These are phyloP conservation scores for Coelopa frigida DNA, from an alignment of 1,140 invertebrate species.

Conservation along the genomic window DNA sequence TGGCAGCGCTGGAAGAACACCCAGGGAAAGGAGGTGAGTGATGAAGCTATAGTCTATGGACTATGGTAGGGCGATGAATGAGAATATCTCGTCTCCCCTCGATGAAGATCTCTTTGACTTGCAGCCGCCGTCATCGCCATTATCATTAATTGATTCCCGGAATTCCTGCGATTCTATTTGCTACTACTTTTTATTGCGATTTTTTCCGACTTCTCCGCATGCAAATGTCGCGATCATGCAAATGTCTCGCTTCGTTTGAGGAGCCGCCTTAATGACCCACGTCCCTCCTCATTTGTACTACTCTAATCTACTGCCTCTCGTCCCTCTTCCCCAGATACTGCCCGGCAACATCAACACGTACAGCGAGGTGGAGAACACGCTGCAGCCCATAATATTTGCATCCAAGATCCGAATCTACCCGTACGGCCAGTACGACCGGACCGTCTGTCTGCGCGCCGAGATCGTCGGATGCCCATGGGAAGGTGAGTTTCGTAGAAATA, in stretches of 20 bases:
- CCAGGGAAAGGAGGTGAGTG: constrained; percentile 65
- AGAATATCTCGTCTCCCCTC: no score
- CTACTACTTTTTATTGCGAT: no score
- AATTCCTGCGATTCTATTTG: no score
- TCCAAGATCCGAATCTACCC: constrained; percentile 83
- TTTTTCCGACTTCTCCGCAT: no score
- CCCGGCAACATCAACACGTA: constrained; percentile 83
- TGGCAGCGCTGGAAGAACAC: constrained; percentile 76
- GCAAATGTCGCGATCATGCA: background rate
- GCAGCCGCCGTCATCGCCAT: no score
- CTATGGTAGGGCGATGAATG: no score
- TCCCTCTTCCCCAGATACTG: constrained; percentile 59
- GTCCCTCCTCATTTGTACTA: no score
- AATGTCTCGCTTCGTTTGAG: background rate
- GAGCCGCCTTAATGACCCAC: no score
- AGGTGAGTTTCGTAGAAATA: constrained; percentile 57
- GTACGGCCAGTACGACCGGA: constrained; percentile 77
- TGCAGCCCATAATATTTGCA: constrained; percentile 80
- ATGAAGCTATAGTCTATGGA: no score
- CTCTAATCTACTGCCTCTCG: no score
- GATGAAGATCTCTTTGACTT: no score
- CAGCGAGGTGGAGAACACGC: constrained; percentile 63
- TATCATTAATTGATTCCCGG: no score
- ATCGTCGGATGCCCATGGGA: constrained; percentile 80
- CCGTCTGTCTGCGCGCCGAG: constrained; percentile 88